Base-by-base conservation (phyloP, 2,797 vertebrate genomes). In the Rhinichthys osculus region DNA sequence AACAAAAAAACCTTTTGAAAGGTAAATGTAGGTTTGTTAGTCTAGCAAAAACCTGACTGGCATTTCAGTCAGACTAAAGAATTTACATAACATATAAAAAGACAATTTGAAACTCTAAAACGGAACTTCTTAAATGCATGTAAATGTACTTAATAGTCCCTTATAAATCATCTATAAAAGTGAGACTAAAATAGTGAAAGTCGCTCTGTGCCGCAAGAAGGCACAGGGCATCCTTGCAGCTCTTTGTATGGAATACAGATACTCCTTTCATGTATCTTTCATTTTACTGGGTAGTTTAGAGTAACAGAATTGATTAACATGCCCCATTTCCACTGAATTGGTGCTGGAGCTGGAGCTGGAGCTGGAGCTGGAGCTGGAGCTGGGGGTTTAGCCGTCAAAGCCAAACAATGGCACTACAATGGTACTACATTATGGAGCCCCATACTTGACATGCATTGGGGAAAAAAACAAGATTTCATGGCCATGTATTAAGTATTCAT, bases 391-490 rank as follows among this genome's bases (percentile, higher is more conserved):
- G 44, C 13, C 5, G 3, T 35, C 10, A 21, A 54, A 52, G 42
- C 16, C n/a, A 73, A 73, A 73, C n/a, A 73, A 47, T 30, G n/a
- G n/a, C n/a, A 73, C 71, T 72, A 72, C 13, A 47, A 44, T 30
- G 42, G n/a, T 5, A 72, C 70, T 73, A 44, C 40, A 62, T 62
- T 62, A 62, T 27, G 11, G 59, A 30, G 59, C 33, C 16, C 33
- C 33, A 35, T 19, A 35, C 33, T 17, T 35, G 16, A 19, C 33
- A 35, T 33, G 33, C 66, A 67, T 8, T 47, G 13, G 11, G 3
- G 33, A 19, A 19, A 69, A 35, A 35, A 19, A 69, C 19, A 67
- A 17, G 17, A 69, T 64, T 64, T 14, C n/a, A 64, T 27, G 59
- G 59, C 5, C 2, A 27, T 27, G n/a, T 62, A 27, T 62, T 27